Evolutionary conservation across 2,113 vertebrate species (phyloP), one percentile per base, ranked within the genome.

Genomic region (Coptodon bakossiorum): DNA sequence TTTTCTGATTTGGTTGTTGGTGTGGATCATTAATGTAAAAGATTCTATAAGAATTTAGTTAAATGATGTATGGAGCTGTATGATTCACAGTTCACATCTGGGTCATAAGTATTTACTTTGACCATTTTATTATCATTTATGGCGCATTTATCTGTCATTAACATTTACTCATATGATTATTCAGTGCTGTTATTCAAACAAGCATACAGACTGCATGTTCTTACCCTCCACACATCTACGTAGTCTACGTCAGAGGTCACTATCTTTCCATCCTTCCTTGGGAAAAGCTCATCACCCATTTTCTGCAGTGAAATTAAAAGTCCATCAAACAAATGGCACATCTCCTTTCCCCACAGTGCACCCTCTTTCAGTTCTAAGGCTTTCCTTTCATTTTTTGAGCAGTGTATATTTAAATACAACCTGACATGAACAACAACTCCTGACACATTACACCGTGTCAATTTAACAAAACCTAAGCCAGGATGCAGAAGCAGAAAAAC

Each of bases 171-270:
- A 19, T 76, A 17, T 29, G 40, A 19, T 76, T 45, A 45, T 73
- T 73, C 40, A 48, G 24, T 27, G 43, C n/a, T 71, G 22, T 24
- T 43, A 73, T 73, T 73, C 22, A 27, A 73, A 29, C 66, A 71
- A 71, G 36, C 48, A 53, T 24, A 3, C 9, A 57, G 54, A 0
- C 17, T 14, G 7, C 1, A 11, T 22, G 29, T 22, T 53, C 89
- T 96, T 90, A 97, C 97, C 96, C 92, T 95, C 97, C 97, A 97
- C 2, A 97, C 96, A 10, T 97, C 96, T 9, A 97, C 48, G 14
- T 97, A 97, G 90, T 97, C 97, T 1, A 92, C 79, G 6, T 97
- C 96, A 59, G 89, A 87, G 6, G 91, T 94, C 43, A 96, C 61
- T 0, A 95, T 24, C 52, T 85, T 45, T 76, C 96, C 95, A 9